A percentile compares a stretch with the other conserved stretches of the same genome.
phyloP scores from a whole-genome alignment of 2,797 vertebrate species.

The Uromys caudimaculatus region DNA sequence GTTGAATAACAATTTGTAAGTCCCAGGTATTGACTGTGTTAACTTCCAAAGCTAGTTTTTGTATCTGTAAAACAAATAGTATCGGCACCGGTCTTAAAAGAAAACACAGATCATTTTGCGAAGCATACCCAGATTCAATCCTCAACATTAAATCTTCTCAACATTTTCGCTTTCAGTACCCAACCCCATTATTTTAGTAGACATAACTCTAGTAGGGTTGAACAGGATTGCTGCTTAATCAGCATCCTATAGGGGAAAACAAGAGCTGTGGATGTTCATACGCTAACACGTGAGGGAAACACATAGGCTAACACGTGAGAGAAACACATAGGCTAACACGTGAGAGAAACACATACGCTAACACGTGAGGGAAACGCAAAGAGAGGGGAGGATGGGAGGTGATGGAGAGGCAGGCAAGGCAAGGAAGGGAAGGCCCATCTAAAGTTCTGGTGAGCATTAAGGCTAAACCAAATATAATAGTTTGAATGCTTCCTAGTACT shows the following conservation, averaged over 20 bases:
- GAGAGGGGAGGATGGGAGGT: accelerated
- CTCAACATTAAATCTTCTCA: background rate
- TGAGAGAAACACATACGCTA: background rate
- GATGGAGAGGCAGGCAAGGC: accelerated
- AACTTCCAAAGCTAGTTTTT: slow-evolving; percentile 16
- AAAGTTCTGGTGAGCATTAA: background rate
- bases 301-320: background rate
- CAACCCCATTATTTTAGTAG: background rate
- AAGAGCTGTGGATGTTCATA: background rate
- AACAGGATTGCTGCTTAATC: background rate
- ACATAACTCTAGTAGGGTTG: background rate
- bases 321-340: background rate
- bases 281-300: background rate
- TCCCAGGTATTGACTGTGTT: slow-evolving; percentile 14
- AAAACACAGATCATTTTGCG: background rate
- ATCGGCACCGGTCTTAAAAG: background rate
- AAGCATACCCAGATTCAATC: background rate
- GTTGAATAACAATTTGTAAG: slow-evolving; percentile 25
- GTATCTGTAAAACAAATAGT: slow-evolving; percentile 44
- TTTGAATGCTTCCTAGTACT: background rate
- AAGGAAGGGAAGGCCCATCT: no score
- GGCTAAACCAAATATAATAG: background rate
- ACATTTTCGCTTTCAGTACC: background rate
- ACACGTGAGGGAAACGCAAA: background rate
- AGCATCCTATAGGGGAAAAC: background rate